These are phyloP conservation scores for Palythoa grandiflora DNA, from an alignment of 92 coral and sea anemone genomes.

Conservation along the genomic window DNA sequence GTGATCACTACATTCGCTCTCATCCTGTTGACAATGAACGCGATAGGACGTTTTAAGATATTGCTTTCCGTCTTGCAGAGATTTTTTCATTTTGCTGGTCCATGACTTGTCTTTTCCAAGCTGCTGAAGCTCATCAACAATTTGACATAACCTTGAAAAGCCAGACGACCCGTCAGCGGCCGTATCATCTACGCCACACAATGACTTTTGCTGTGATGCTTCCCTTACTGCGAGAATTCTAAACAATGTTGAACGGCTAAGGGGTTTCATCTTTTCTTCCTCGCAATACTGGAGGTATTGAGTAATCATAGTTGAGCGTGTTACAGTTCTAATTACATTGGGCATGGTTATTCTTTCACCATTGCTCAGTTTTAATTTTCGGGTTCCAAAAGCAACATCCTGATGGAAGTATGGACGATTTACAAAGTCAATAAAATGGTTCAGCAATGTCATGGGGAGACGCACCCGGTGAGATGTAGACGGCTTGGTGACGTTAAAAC, in stretches of 20 bases:
- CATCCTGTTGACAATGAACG: constrained; percentile 45
- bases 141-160: constrained; percentile 18
- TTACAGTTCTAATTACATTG: constrained; percentile 67
- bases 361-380: constrained; percentile 58
- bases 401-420: constrained; percentile 65
- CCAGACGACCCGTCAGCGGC: constrained; percentile 35
- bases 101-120: constrained; percentile 38
- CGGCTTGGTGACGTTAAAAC: constrained; percentile 46
- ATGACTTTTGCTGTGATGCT: constrained; percentile 48
- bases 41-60: constrained; percentile 58
- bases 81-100: constrained; percentile 45
- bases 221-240: constrained; percentile 40
- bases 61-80: constrained; percentile 42
- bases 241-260: constrained; percentile 59
- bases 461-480: constrained; percentile 44
- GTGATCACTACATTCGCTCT: constrained; percentile 59
- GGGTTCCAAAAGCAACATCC: constrained; percentile 66
- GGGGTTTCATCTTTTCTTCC: constrained; percentile 54
- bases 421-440: constrained; percentile 67
- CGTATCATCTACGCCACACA: constrained; percentile 40
- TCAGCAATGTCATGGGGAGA: constrained; percentile 30
- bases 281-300: constrained; percentile 68
- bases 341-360: constrained; percentile 72
- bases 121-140: constrained; percentile 52
- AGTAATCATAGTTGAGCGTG: constrained; percentile 66